A percentile compares a stretch with the other conserved stretches of the same genome.
Evolutionary conservation across 2,113 vertebrate species (phyloP).

Genomic region (Cairina moschata): DNA sequence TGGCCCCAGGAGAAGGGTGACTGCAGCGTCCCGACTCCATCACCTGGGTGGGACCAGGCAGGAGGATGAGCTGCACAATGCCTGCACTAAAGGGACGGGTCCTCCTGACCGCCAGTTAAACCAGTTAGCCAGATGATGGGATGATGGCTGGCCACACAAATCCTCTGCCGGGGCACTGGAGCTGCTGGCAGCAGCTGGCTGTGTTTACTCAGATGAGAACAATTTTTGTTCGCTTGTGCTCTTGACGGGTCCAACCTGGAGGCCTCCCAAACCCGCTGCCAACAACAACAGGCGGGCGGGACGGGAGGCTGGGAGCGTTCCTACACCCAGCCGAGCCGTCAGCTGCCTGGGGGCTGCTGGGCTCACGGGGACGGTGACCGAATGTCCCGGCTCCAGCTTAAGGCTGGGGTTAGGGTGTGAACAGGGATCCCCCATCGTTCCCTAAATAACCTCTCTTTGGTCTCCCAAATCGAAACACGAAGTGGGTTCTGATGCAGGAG

Average conservation of each 20-base stretch:
- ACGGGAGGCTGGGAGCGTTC: not conserved
- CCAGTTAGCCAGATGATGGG: not conserved
- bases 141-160: not conserved
- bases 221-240: conserved; percentile 70
- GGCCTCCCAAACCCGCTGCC: conserved; percentile 36
- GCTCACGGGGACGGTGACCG: not conserved
- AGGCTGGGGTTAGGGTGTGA: not conserved
- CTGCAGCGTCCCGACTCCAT: not conserved
- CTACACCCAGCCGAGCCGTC: conserved; percentile 41
- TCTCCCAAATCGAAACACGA: not conserved
- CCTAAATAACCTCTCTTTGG: not conserved
- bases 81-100: not conserved
- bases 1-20: not conserved
- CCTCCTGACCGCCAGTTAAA: not conserved
- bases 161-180: conserved; percentile 15
- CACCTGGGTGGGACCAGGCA: not conserved
- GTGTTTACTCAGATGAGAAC: conserved; percentile 78
- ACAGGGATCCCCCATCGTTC: not conserved
- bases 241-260: conserved; percentile 60
- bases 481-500: not conserved
- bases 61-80: not conserved
- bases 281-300: conserved; percentile 65
- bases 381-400: not conserved
- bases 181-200: conserved; percentile 39
- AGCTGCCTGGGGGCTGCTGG: conserved; percentile 28